Percentiles rank a stretch among this genome's conserved stretches.
Evolutionary conservation across 2,797 vertebrate genomes (phyloP).

Genomic region (Esox masquinongy): DNA sequence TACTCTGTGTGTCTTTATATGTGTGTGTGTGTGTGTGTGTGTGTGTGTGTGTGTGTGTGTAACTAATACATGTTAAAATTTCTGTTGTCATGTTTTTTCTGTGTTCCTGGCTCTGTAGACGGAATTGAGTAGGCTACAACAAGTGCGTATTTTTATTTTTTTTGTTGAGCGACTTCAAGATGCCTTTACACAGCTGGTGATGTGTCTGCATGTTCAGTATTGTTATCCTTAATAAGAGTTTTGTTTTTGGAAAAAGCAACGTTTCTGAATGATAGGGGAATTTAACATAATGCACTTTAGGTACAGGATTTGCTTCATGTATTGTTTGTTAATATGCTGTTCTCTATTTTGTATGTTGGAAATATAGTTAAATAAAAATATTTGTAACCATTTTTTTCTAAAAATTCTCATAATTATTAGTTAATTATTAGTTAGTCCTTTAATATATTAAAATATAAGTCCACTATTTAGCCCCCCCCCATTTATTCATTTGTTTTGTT

Average conservation of each 20-base stretch:
- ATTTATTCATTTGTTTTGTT: neutral
- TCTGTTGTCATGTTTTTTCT: neutral
- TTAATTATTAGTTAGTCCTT: neutral
- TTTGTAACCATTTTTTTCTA: neutral
- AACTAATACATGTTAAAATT: neutral
- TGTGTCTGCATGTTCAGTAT: neutral
- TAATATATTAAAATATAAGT: neutral
- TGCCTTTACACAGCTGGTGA: neutral
- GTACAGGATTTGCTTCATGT: neutral
- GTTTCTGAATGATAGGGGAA: neutral
- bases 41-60: slow-evolving; percentile 2
- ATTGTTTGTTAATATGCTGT: slow-evolving; percentile 38
- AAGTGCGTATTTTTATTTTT: neutral
- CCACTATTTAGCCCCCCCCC: neutral
- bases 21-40: slow-evolving; percentile 17
- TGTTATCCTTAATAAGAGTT: neutral
- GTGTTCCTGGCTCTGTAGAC: slow-evolving; percentile 1
- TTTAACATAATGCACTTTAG: slow-evolving; percentile 3
- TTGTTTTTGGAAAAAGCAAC: neutral
- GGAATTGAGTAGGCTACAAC: neutral
- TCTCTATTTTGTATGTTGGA: slow-evolving; percentile 45
- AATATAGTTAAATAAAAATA: slow-evolving; percentile 20
- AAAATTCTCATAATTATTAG: neutral
- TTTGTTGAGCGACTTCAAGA: neutral
- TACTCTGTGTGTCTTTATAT: neutral